Percentiles rank a stretch among this genome's conserved stretches.
Evolutionary conservation across 1,140 invertebrate genomes (phyloP).

Genomic region (Panagrolaimus sp.): DNA sequence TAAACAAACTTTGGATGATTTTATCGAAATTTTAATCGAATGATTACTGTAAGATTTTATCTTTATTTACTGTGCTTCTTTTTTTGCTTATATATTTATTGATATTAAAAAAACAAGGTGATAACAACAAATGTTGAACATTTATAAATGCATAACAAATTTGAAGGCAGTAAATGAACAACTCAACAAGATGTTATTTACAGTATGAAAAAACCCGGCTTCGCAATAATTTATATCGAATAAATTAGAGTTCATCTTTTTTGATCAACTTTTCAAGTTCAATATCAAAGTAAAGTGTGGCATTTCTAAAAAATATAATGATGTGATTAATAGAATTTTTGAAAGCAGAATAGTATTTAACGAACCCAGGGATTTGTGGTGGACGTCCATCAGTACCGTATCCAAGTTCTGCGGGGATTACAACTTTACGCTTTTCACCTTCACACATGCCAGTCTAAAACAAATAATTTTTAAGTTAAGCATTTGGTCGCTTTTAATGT

Average conservation of each 20-base stretch:
- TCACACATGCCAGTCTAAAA: constrained; percentile 59
- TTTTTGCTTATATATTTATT: no score
- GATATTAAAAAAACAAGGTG: no score
- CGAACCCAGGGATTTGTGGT: constrained; percentile 14
- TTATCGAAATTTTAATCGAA: no score
- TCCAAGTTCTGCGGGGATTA: constrained; percentile 48
- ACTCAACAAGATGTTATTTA: constrained; percentile 17
- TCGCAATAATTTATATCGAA: background rate
- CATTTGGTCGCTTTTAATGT: no score
- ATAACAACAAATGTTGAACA: no score
- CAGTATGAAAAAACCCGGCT: background rate
- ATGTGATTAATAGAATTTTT: constrained; percentile 42
- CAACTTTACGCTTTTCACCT: constrained; percentile 53
- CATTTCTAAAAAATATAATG: constrained; percentile 52
- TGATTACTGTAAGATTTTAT: no score
- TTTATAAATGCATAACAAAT: no score
- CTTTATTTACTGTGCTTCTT: no score
- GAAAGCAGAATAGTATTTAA: background rate
- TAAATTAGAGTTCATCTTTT: constrained; percentile 47
- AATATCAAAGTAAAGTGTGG: constrained; percentile 57
- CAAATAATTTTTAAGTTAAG: no score
- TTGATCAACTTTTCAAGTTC: constrained; percentile 57
- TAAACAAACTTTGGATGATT: no score
- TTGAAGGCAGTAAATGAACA: constrained; percentile 1
- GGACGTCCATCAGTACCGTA: constrained; percentile 37